Conservation (phyloP, 1,140 invertebrate species). For the Drosophila sproati region DNA sequence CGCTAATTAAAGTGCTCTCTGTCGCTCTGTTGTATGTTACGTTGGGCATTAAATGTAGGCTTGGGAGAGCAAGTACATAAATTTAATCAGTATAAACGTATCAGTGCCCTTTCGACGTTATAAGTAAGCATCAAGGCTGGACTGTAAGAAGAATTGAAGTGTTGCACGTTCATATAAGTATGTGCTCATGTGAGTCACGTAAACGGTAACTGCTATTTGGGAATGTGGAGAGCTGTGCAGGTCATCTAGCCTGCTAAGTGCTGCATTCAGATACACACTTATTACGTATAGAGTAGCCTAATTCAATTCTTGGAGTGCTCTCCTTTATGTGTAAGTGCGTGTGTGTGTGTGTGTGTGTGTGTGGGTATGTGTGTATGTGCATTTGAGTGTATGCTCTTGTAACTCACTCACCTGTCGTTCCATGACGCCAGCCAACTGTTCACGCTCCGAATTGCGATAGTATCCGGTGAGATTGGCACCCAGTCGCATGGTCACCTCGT, state of each 20-base stretch:
- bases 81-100: no score
- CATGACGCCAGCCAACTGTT: constrained; percentile 73
- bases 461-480: constrained; percentile 81
- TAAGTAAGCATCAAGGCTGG: no score
- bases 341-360: neutral
- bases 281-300: constrained; percentile 2
- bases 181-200: constrained; percentile 9
- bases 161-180: no score
- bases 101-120: no score
- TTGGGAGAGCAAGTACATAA: no score
- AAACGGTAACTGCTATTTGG: neutral
- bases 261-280: neutral
- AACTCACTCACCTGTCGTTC: constrained; percentile 77
- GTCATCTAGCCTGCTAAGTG: constrained; percentile 4
- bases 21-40: no score
- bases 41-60: neutral
- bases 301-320: constrained; percentile 26
- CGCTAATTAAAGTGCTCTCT: constrained; percentile 31
- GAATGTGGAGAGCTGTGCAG: neutral
- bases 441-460: constrained; percentile 71
- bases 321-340: constrained; percentile 13
- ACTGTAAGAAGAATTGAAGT: neutral
- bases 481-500: constrained; percentile 81
- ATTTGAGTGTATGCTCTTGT: constrained; percentile 6
- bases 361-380: neutral